Base-by-base conservation (phyloP, 2,888 invertebrate genomes). In the Eupeodes latifasciatus region DNA sequence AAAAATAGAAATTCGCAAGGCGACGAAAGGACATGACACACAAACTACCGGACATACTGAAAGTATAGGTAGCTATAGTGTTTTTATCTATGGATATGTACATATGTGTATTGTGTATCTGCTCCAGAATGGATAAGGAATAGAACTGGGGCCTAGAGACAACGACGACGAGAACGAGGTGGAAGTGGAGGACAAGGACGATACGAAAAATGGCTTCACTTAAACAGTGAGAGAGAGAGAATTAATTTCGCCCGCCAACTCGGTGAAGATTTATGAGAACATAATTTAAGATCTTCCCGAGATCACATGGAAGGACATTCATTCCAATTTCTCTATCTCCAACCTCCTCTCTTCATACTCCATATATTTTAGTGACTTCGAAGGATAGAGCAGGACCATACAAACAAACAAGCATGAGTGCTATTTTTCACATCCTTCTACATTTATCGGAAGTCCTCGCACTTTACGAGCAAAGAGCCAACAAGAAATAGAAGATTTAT, bases 221-320 rank as follows among this genome's bases (percentile, higher is more conserved):
- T 88, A 88, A 81, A 81, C 69, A 88, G 85, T 84, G 81, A 85
- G 78, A 82, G 80, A 80, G 78, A 76, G 69, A 84, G 88, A 88
- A 88, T 88, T 88, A 85, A 88, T 88, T 88, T 88, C n/a, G 74
- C 77, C 64, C 85, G 88, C 85, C 85, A 88, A 88, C 81, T 78
- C 81, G 66, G 81, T 81, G 55, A 89, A 90, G 90, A 90, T 90
- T 90, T 90, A 90, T 90, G 89, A 85, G 87, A 83, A 90, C 89
- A 90, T 89, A 90, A 90, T 90, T 89, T 90, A 89, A 89, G 90
- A 90, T 89, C 82, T 85, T 76, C 76, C 80, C 47, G 84, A 80
- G 84, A 88, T 88, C 88, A 88, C 85, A 88, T 79, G 27, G 74
- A 83, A 87, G 83, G 87, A 83, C 84, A 88, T 85, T 88, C 74